phyloP scores from a whole-genome alignment of 2,888 invertebrate species.

The Criorhina ranunculi region DNA sequence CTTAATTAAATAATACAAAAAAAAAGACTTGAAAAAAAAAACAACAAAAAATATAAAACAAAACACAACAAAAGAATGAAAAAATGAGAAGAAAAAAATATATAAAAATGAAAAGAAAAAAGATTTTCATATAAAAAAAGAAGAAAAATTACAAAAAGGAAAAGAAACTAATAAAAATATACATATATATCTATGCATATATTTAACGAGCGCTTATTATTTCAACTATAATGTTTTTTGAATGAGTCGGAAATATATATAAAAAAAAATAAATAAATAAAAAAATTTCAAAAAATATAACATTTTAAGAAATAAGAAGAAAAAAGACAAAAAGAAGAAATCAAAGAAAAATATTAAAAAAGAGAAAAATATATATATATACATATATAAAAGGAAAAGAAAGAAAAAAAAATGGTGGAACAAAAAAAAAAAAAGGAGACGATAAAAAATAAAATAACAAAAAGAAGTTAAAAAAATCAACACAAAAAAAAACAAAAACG shows the following conservation, averaged over 20 bases:
- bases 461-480: constrained; percentile 56
- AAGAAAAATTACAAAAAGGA: constrained; percentile 77
- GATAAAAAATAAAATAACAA: constrained; percentile 65
- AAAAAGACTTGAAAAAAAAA: constrained; percentile 79
- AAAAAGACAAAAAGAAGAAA: constrained; percentile 77
- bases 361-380: constrained; percentile 74
- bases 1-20: constrained; percentile 80
- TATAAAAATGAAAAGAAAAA: constrained; percentile 35
- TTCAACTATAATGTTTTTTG: constrained; percentile 85
- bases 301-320: constrained; percentile 75
- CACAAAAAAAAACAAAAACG: constrained; percentile 60
- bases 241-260: constrained; percentile 79
- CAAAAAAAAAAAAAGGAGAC: constrained; percentile 51
- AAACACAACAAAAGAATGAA: constrained; percentile 78
- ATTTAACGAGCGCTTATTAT: constrained; percentile 76
- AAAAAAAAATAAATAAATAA: constrained; percentile 78
- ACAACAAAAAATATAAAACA: constrained; percentile 78
- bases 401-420: constrained; percentile 62
- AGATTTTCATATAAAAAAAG: constrained; percentile 78
- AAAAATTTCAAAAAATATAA: constrained; percentile 78
- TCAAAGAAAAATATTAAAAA: constrained; percentile 72
- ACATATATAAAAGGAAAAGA: constrained; percentile 74
- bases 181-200: constrained; percentile 76
- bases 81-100: constrained; percentile 79
- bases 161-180: constrained; percentile 72